These are phyloP conservation scores for Hassar affinis DNA, from an alignment of 2,113 vertebrate species.

Conservation along the genomic window DNA sequence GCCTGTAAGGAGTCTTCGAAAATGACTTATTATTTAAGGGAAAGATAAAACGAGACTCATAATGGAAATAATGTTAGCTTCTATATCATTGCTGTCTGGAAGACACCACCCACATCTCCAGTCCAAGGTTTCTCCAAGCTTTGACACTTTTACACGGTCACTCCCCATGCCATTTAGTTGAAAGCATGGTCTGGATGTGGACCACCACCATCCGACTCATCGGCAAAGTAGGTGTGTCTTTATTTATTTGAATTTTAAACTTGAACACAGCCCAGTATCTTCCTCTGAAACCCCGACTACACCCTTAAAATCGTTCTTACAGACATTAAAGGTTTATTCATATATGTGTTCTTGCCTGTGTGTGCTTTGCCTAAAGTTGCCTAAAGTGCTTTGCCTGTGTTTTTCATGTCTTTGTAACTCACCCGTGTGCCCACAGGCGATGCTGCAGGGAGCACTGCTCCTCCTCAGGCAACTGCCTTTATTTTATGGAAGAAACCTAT, in stretches of 20 bases:
- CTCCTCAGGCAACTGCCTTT: constrained; percentile 23
- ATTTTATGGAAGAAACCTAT: constrained; percentile 21
- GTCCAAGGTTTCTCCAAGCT: neutral
- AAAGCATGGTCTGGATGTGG: too few relatives aligned
- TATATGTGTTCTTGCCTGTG: neutral
- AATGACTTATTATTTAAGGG: neutral
- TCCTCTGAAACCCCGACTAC: neutral
- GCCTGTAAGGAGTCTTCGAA: neutral
- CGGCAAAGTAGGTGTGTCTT: neutral
- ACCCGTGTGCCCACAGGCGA: neutral
- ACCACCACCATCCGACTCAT: neutral
- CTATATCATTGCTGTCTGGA: neutral
- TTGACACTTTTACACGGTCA: neutral
- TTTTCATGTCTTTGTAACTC: constrained; percentile 9
- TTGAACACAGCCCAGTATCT: neutral
- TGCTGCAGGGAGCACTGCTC: neutral
- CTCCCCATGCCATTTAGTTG: too few relatives aligned
- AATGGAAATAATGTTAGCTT: neutral
- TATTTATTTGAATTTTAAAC: constrained; percentile 1
- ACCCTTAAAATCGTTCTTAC: neutral
- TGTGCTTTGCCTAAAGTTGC: neutral
- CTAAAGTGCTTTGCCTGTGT: constrained; percentile 7
- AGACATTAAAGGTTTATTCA: neutral
- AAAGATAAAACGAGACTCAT: neutral
- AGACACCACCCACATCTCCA: neutral